A percentile compares a stretch with the other conserved stretches of the same genome.
Conservation (phyloP, 1,140 invertebrate species). For the Cheumatopsyche charites region DNA sequence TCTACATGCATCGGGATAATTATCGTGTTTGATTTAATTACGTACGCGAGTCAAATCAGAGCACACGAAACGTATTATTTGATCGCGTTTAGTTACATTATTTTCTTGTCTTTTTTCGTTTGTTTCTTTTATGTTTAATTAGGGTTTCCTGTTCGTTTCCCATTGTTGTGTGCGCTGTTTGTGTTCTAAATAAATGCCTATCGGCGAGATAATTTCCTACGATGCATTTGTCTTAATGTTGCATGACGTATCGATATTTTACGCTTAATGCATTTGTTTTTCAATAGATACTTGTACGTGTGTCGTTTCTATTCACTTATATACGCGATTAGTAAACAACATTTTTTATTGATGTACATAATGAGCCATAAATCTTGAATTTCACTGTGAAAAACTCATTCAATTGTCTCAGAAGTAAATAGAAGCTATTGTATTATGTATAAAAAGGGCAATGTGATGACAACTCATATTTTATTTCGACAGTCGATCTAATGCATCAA, state of each 20-base stretch:
- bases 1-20: slow-evolving; percentile 15
- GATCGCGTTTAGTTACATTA: background rate
- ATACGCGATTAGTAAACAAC: too few relatives aligned
- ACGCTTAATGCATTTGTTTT: slow-evolving; percentile 39
- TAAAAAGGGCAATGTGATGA: too few relatives aligned
- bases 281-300: background rate
- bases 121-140: slow-evolving; percentile 2
- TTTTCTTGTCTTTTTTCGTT: background rate
- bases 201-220: slow-evolving; percentile 17
- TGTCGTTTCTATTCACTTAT: slow-evolving; percentile 1
- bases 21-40: background rate
- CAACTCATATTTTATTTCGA: too few relatives aligned
- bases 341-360: too few relatives aligned
- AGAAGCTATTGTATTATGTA: too few relatives aligned
- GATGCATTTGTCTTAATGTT: slow-evolving; percentile 42
- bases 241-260: slow-evolving; percentile 41
- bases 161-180: background rate
- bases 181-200: slow-evolving; percentile 3
- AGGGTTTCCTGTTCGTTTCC: slow-evolving; percentile 16
- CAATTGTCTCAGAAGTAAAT: too few relatives aligned
- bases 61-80: slow-evolving; percentile 15
- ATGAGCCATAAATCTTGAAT: too few relatives aligned
- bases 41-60: background rate
- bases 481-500: too few relatives aligned
- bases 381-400: too few relatives aligned